phyloP scores from a whole-genome alignment of 2,888 invertebrate species.

The Linnaemya tessellans region DNA sequence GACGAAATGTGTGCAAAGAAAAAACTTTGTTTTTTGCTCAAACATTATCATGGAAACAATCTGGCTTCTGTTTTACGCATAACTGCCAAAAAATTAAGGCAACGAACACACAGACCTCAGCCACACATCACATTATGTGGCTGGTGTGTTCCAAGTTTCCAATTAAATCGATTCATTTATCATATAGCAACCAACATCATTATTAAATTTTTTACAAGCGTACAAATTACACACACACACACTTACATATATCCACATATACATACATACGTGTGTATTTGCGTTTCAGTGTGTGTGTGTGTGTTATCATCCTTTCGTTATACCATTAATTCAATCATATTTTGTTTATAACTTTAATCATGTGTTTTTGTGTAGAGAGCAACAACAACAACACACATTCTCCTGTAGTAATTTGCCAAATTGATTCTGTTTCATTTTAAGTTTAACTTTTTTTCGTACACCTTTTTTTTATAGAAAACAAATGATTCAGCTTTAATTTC shows the following conservation, averaged over 20 bases:
- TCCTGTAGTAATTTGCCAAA: conserved; percentile 54
- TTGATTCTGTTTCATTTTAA: conserved; percentile 56
- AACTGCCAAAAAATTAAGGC: conserved; percentile 8
- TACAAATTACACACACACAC: not conserved
- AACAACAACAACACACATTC: conserved; percentile 11
- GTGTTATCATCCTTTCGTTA: conserved; percentile 17
- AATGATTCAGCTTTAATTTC: conserved; percentile 67
- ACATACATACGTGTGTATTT: not conserved
- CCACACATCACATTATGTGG: conserved; percentile 24
- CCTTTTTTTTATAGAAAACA: conserved; percentile 39
- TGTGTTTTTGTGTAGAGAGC: conserved; percentile 1
- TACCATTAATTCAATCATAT: conserved; percentile 52
- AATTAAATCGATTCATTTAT: conserved; percentile 67
- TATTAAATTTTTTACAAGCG: not conserved
- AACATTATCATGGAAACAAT: conserved; percentile 65
- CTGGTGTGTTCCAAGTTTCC: conserved; percentile 40
- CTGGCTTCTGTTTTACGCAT: conserved; percentile 70
- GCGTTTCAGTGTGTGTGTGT: not conserved
- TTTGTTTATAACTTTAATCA: conserved; percentile 34
- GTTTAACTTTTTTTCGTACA: conserved; percentile 4
- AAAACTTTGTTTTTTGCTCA: not conserved
- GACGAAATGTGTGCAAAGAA: not conserved
- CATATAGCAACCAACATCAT: conserved; percentile 58
- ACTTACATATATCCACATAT: conserved; percentile 3
- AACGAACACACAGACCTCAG: conserved; percentile 13